Conservation (phyloP, 2,888 invertebrate species). For the Nymphalis polychloros region DNA sequence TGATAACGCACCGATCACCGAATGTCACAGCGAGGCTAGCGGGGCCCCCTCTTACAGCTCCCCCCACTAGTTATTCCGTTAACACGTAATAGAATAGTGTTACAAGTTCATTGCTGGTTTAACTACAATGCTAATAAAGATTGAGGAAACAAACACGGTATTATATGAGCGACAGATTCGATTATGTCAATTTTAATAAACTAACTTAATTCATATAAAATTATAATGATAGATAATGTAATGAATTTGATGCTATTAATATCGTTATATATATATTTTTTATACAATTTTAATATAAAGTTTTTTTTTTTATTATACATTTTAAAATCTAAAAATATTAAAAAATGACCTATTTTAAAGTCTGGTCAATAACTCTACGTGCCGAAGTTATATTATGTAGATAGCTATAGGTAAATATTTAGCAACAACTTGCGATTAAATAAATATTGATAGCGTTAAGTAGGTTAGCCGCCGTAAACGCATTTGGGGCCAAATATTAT, state of each 20-base stretch:
- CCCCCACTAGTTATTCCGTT: conserved; percentile 58
- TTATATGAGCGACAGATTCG: conserved; percentile 10
- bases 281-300: too few relatives aligned
- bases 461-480: conserved; percentile 76
- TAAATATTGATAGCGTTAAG: conserved; percentile 73
- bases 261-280: too few relatives aligned
- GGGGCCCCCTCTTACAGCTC: conserved; percentile 62
- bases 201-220: conserved; percentile 4
- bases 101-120: conserved; percentile 60
- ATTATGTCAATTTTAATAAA: not conserved
- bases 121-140: conserved; percentile 23
- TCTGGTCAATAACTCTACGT: conserved; percentile 7
- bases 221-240: not conserved
- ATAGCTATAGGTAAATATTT: conserved; percentile 53
- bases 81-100: conserved; percentile 49
- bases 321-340: not conserved
- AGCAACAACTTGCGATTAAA: conserved; percentile 65
- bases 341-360: conserved; percentile 13
- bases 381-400: conserved; percentile 28
- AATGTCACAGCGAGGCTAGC: conserved; percentile 78
- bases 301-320: not conserved
- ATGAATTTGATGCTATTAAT: too few relatives aligned
- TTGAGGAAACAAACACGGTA: conserved; percentile 16
- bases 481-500: conserved; percentile 74
- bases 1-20: conserved; percentile 78